A percentile compares a stretch with the other conserved stretches of the same genome.
Conservation (phyloP, 2,888 invertebrate species). For the Gymnoscelis rufifasciata region DNA sequence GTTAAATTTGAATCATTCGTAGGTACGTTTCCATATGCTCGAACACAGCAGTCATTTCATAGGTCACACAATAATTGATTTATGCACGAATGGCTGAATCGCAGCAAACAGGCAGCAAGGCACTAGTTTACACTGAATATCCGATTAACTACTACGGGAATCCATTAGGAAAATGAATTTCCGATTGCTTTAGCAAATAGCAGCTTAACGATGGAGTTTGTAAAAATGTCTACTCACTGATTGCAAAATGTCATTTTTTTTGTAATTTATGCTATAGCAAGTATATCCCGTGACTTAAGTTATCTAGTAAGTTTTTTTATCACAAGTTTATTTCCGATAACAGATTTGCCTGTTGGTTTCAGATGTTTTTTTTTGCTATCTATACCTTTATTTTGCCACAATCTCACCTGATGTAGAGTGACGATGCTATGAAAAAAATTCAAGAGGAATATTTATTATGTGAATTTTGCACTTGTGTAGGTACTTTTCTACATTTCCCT, state of each 20-base stretch:
- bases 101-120: slow-evolving; percentile 16
- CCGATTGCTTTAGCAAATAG: slow-evolving; percentile 18
- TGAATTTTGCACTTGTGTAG: too few relatives aligned
- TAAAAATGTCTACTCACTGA: slow-evolving; percentile 13
- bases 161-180: slow-evolving; percentile 26
- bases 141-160: slow-evolving; percentile 14
- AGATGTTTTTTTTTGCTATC: too few relatives aligned
- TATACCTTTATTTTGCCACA: too few relatives aligned
- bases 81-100: slow-evolving; percentile 15
- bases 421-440: too few relatives aligned
- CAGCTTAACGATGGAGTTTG: slow-evolving; percentile 11
- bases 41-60: slow-evolving; percentile 13
- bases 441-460: too few relatives aligned
- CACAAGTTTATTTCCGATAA: too few relatives aligned
- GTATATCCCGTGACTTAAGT: too few relatives aligned
- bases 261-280: background rate
- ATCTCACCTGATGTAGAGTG: too few relatives aligned
- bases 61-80: slow-evolving; percentile 18
- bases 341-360: too few relatives aligned
- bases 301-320: too few relatives aligned
- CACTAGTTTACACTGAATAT: slow-evolving; percentile 20
- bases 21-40: slow-evolving; percentile 1
- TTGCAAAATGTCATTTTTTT: background rate
- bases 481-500: too few relatives aligned
- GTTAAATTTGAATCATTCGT: too few relatives aligned